phyloP scores from a whole-genome alignment of 2,888 invertebrate genomes.

The Therioaphis trifolii region DNA sequence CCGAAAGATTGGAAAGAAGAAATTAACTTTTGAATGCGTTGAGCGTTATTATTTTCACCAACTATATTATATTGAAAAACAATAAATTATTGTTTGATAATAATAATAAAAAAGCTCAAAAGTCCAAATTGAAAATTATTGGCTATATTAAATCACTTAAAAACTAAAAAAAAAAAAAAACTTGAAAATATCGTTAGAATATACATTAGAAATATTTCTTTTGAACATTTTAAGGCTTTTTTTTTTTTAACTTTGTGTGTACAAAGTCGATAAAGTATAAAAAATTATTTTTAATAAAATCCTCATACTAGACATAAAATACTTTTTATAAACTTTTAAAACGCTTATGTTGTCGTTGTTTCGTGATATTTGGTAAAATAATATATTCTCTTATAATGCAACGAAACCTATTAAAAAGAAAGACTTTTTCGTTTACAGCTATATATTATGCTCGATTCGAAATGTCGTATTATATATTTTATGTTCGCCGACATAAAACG shows the following conservation, averaged over 20 bases:
- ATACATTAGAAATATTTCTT: not conserved
- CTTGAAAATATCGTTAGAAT: not conserved
- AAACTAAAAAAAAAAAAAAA: not conserved
- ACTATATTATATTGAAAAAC: not conserved
- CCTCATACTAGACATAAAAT: not conserved
- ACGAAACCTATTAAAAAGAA: slow-evolving; percentile 4
- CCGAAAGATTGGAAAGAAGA: too few relatives aligned
- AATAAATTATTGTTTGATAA: not conserved
- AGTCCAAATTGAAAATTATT: not conserved
- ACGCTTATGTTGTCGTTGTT: not conserved
- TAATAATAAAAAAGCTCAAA: not conserved
- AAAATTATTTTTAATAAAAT: slow-evolving; percentile 16
- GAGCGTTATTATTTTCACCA: too few relatives aligned
- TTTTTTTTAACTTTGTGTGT: not conserved
- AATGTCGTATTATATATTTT: not conserved
- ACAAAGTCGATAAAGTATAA: not conserved
- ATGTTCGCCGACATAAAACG: not conserved
- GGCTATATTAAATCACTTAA: not conserved
- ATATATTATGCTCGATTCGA: not conserved
- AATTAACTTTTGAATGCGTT: not conserved
- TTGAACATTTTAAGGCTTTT: not conserved
- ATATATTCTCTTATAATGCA: not conserved
- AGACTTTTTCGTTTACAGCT: not conserved
- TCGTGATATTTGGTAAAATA: not conserved
- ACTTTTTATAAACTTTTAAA: slow-evolving; percentile 5